Evolutionary conservation across 2,797 vertebrate genomes (phyloP), one percentile per base, ranked within the genome.

Genomic region (Epinephelus awoara): DNA sequence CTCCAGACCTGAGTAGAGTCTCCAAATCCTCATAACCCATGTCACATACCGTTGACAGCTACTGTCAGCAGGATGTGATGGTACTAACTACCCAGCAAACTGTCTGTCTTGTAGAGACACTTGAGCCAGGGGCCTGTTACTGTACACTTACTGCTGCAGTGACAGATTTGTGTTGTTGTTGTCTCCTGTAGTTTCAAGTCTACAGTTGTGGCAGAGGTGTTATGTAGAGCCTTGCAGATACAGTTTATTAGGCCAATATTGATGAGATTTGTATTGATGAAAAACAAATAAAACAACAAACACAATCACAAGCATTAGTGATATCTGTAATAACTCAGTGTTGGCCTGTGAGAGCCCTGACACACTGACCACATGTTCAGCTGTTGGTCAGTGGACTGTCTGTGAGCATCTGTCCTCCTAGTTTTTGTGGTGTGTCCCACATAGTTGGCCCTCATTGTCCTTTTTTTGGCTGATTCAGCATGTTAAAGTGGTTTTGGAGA

Each of bases 41-140:
- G 78, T 78, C 66, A 61, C 23, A 44, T 68, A 27, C 71, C 67
- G 72, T 55, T 71, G 68, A 83, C 77, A 86, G 79, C 61, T 51
- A 19, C 17, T 70, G 78, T 77, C 74, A 73, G 51, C 72, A 19
- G 52, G 63, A 68, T 75, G 51, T 44, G 49, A 67, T 11, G 19
- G 44, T 50, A 27, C 62, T 73, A 68, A 73, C 23, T 40, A 72
- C 18, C 19, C 19, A 59, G 14, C n/a, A 29, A 34, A 66, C 14
- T 25, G 40, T 56, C 40, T 67, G 63, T 75, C 50, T 72, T 27
- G 14, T n/a, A 59, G 55, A 75, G n/a, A 59, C 44, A 62, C 58
- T 79, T 66, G 61, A 69, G 15, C 18, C 44, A 44, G 42, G 14
- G 19, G 17, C 23, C 50, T 56, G 50, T 59, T 50, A 5, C 50